Percentiles rank a stretch among this genome's conserved stretches.
phyloP scores from a whole-genome alignment of 2,888 invertebrate genomes.

The Orthonychiurus folsomi region DNA sequence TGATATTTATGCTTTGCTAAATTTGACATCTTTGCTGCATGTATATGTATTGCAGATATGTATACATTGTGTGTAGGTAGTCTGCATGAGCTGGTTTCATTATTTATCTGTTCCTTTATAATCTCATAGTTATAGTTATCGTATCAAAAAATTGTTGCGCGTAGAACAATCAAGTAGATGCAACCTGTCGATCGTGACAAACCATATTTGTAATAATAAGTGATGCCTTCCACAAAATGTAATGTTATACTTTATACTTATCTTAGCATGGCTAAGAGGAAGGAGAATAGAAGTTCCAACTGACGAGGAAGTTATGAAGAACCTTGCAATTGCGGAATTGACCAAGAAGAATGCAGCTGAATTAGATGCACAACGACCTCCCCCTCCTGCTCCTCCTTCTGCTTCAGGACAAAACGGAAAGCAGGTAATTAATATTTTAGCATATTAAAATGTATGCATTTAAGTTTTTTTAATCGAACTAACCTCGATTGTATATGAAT shows the following conservation, averaged over 20 bases:
- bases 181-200: no score
- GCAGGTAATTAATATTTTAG: not conserved
- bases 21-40: no score
- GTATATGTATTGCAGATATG: no score
- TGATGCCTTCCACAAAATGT: no score
- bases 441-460: not conserved
- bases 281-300: constrained; percentile 59
- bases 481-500: not conserved
- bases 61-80: constrained; percentile 5
- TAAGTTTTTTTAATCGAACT: not conserved
- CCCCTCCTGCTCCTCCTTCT: not conserved
- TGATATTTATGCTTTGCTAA: no score
- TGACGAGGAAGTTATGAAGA: constrained; percentile 61
- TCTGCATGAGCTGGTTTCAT: constrained; percentile 1
- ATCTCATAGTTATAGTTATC: no score
- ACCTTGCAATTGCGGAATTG: constrained; percentile 59
- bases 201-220: no score
- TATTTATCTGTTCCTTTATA: constrained; percentile 8
- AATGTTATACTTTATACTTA: no score
- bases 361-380: constrained; percentile 16
- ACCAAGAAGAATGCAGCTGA: constrained; percentile 67
- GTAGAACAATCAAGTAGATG: no score
- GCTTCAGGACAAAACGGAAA: not conserved
- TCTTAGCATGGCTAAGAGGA: constrained; percentile 67
- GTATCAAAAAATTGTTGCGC: no score